Conservation (phyloP, 2,113 vertebrate genomes). For the Gasterosteus aculeatus region DNA sequence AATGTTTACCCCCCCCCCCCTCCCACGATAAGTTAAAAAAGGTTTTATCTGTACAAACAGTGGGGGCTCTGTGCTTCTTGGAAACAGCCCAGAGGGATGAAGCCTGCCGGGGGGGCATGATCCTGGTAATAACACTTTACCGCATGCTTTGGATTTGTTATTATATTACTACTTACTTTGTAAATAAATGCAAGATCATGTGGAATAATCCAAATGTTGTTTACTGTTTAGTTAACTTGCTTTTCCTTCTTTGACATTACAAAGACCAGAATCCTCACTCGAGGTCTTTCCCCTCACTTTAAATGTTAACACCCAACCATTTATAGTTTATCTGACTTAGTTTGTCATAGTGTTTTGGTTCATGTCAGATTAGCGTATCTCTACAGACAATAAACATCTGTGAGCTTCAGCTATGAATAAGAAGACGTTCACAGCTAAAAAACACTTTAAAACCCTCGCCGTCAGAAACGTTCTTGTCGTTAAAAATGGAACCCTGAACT, state of each 20-base stretch:
- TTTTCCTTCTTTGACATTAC: background rate
- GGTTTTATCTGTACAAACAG: conserved; percentile 57
- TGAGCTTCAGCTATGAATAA: background rate
- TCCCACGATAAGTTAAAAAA: conserved; percentile 14
- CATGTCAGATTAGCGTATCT: background rate
- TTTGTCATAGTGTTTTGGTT: background rate
- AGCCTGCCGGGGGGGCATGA: conserved; percentile 10
- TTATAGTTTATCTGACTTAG: too few relatives aligned
- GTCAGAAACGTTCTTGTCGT: background rate
- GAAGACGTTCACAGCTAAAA: background rate
- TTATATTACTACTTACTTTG: too few relatives aligned
- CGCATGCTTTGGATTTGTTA: background rate
- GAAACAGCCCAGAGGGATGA: conserved; percentile 48
- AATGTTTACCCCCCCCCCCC: conserved; percentile 40
- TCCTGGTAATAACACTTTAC: background rate
- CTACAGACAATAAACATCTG: background rate
- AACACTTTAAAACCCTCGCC: background rate
- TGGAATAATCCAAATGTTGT: background rate
- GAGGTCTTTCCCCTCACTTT: background rate
- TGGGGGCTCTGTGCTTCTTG: conserved; percentile 51
- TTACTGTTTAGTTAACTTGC: background rate
- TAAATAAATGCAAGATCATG: background rate
- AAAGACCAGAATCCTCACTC: background rate
- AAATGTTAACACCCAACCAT: too few relatives aligned
- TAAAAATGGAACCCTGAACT: background rate